Percentiles rank a stretch among this genome's conserved stretches.
Evolutionary conservation across 2,797 vertebrate species (phyloP).

Genomic region (Enteromius argenteus): DNA sequence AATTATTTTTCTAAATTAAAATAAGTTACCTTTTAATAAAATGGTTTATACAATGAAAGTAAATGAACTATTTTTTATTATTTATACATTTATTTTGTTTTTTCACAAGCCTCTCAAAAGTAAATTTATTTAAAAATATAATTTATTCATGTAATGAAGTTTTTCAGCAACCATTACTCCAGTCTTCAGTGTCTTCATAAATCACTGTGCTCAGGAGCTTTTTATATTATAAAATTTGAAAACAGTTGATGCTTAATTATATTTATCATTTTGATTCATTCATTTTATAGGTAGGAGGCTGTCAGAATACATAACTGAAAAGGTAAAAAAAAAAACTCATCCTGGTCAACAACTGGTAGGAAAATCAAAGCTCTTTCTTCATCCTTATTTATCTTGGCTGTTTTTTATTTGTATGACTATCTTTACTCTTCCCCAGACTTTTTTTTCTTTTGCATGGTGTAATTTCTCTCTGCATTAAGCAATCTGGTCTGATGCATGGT

Average conservation of each 20-base stretch:
- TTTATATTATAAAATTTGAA: background rate
- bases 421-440: conserved; percentile 6
- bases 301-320: background rate
- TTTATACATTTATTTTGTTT: background rate
- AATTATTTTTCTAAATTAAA: background rate
- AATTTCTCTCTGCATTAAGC: background rate
- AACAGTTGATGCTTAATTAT: background rate
- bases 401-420: conserved; percentile 15
- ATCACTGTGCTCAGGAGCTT: background rate
- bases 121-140: background rate
- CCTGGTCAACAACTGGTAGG: conserved; percentile 26
- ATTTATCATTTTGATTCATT: background rate
- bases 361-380: conserved; percentile 10
- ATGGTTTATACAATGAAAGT: background rate
- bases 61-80: background rate
- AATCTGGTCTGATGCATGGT: conserved; percentile 23
- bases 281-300: background rate
- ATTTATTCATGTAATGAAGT: background rate
- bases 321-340: background rate
- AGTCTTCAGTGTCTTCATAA: background rate
- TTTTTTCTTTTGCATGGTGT: background rate
- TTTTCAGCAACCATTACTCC: background rate
- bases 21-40: background rate
- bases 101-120: background rate
- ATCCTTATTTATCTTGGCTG: conserved; percentile 27